phyloP scores from a whole-genome alignment of 92 coral and sea anemone species.

The Diadumene lineata region DNA sequence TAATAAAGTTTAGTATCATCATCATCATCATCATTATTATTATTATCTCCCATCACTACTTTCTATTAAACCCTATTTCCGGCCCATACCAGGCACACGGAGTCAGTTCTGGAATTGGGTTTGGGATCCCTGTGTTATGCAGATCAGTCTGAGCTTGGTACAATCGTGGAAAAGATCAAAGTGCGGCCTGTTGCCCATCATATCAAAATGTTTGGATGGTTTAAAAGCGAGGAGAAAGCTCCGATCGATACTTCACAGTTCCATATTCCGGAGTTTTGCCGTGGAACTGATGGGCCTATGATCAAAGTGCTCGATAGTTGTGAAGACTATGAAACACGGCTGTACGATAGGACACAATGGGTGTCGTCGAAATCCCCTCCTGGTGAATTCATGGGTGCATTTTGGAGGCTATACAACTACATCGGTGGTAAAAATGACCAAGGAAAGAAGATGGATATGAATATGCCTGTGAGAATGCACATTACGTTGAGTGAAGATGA shows the following conservation, averaged over 20 bases:
- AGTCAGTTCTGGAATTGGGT: too few relatives aligned
- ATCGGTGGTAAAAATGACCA: slow-evolving; percentile 42
- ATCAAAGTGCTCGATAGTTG: slow-evolving; percentile 27
- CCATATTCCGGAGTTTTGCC: slow-evolving; percentile 39
- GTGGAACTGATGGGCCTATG: slow-evolving; percentile 37
- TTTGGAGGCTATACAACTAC: slow-evolving; percentile 38
- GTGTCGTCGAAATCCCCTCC: slow-evolving; percentile 20
- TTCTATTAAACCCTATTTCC: too few relatives aligned
- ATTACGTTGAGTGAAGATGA: slow-evolving; percentile 28
- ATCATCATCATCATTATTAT: too few relatives aligned
- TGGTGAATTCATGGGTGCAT: slow-evolving; percentile 31
- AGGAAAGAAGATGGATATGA: slow-evolving; percentile 35
- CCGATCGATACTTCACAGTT: slow-evolving; percentile 23
- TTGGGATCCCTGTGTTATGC: too few relatives aligned
- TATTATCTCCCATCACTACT: too few relatives aligned
- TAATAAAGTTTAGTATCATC: too few relatives aligned
- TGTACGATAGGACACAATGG: slow-evolving; percentile 41
- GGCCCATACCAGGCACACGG: too few relatives aligned
- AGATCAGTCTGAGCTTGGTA: too few relatives aligned
- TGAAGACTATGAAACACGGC: slow-evolving; percentile 31
- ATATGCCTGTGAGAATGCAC: slow-evolving; percentile 28
- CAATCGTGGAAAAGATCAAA: too few relatives aligned
- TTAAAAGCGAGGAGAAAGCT: slow-evolving; percentile 43
- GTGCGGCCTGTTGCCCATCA: too few relatives aligned
- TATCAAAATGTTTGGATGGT: slow-evolving; percentile 29